Percentiles rank a stretch among this genome's conserved stretches.
Evolutionary conservation across 2,888 invertebrate species (phyloP).

Genomic region (Ichneumoninae sp.): DNA sequence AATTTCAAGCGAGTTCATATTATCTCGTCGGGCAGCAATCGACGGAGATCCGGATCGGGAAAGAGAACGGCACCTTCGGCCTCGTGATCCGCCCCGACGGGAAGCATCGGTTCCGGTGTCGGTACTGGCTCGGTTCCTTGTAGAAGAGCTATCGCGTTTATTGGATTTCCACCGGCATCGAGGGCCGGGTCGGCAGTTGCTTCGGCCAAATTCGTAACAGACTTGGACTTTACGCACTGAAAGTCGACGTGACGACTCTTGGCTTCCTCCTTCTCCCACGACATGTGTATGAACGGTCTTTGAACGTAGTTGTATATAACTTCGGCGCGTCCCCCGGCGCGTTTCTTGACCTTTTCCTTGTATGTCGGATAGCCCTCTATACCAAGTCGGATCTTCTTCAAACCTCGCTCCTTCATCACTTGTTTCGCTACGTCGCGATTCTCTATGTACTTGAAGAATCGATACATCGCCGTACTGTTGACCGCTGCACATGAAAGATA

Average conservation of each 20-base stretch:
- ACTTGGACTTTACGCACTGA: slow-evolving; percentile 99
- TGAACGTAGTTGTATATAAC: slow-evolving; percentile 99
- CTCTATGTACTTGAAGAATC: slow-evolving; percentile 99
- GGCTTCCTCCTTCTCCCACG: slow-evolving; percentile 99
- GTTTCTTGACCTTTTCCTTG: slow-evolving; percentile 98
- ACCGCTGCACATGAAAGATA: slow-evolving; percentile 88
- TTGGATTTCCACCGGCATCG: slow-evolving; percentile 87
- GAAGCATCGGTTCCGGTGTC: slow-evolving; percentile 76
- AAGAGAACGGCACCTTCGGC: slow-evolving; percentile 83
- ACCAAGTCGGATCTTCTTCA: slow-evolving; percentile 99
- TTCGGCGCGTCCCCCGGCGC: slow-evolving; percentile 97
- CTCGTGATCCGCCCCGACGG: slow-evolving; percentile 78
- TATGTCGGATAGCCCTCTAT: slow-evolving; percentile 99
- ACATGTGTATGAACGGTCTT: slow-evolving; percentile 99
- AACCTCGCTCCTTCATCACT: slow-evolving; percentile 98
- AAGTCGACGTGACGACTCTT: slow-evolving; percentile 99
- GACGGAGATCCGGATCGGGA: slow-evolving; percentile 79
- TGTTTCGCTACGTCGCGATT: slow-evolving; percentile 99
- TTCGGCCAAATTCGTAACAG: slow-evolving; percentile 97
- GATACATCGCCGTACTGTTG: slow-evolving; percentile 96
- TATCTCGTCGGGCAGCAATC: slow-evolving; percentile 80
- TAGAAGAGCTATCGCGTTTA: slow-evolving; percentile 80
- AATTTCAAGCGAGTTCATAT: slow-evolving; percentile 68
- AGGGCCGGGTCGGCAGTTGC: slow-evolving; percentile 96
- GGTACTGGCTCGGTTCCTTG: slow-evolving; percentile 81